These are phyloP conservation scores for Alsophila aescularia DNA, from an alignment of 2,888 invertebrate genomes.

Conservation along the genomic window DNA sequence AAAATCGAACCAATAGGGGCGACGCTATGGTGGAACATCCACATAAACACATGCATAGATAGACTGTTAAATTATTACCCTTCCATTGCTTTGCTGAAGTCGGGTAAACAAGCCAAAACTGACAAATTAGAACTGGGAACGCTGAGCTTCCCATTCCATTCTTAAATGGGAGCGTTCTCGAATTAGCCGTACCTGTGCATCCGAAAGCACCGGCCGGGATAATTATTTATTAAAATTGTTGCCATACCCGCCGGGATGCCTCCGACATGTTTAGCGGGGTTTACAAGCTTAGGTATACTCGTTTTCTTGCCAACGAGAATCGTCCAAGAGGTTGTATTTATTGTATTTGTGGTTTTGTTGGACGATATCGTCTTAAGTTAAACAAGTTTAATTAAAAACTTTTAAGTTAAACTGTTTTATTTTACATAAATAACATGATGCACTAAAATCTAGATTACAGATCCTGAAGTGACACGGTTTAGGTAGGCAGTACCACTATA, in stretches of 20 bases:
- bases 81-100: not conserved
- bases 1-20: too few species aligned
- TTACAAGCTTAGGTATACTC: conserved; percentile 7
- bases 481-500: too few species aligned
- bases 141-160: conserved; percentile 1
- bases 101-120: not conserved
- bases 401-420: too few species aligned
- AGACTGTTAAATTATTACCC: too few species aligned
- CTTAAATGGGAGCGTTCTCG: conserved; percentile 39
- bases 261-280: conserved; percentile 9
- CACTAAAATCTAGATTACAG: too few species aligned
- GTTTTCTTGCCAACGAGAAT: not conserved
- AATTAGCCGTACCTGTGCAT: conserved; percentile 68
- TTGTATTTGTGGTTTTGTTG: too few species aligned
- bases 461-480: too few species aligned
- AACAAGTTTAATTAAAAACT: too few species aligned
- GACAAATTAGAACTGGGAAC: not conserved
- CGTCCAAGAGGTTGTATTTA: not conserved
- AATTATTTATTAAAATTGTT: conserved; percentile 81
- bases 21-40: too few species aligned
- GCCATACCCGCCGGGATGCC: conserved; percentile 50
- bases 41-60: too few species aligned
- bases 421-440: too few species aligned
- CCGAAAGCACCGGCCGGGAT: conserved; percentile 56
- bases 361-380: too few species aligned